phyloP scores from a whole-genome alignment of 1,140 invertebrate genomes.

The Ridgeia piscesae region DNA sequence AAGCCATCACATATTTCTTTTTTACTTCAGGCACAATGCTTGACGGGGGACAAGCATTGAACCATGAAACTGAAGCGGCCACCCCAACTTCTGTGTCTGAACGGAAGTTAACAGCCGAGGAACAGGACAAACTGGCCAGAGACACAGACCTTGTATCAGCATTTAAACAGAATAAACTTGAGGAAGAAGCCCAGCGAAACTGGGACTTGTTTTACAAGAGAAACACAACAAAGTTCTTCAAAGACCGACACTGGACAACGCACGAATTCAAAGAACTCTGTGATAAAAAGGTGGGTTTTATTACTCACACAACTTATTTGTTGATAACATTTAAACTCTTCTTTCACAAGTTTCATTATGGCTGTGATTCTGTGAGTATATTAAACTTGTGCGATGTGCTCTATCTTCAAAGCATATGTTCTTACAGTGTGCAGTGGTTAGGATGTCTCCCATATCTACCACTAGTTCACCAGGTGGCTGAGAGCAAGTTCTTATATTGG shows the following conservation, averaged over 20 bases:
- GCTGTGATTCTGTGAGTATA: too few species aligned
- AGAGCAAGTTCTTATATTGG: too few species aligned
- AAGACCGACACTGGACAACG: slow-evolving; percentile 95
- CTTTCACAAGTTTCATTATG: background rate
- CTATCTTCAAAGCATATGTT: too few species aligned
- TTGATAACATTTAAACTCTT: background rate
- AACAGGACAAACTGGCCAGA: slow-evolving; percentile 11
- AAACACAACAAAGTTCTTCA: slow-evolving; percentile 78
- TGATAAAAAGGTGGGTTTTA: background rate
- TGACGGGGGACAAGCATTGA: background rate
- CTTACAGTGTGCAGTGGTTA: too few species aligned
- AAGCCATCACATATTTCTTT: background rate
- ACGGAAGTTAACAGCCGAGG: slow-evolving; percentile 14
- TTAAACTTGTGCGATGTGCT: too few species aligned
- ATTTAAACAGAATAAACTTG: slow-evolving; percentile 80
- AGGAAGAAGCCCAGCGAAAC: slow-evolving; percentile 83
- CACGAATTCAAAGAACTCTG: slow-evolving; percentile 87
- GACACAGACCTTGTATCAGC: slow-evolving; percentile 62
- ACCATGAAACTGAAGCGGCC: background rate
- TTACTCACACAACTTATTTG: background rate
- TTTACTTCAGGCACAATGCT: background rate
- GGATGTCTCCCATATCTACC: too few species aligned
- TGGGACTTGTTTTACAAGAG: slow-evolving; percentile 99
- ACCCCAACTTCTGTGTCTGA: background rate
- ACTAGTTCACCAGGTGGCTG: too few species aligned